These are phyloP conservation scores for Stenchaetothrips biformis DNA, from an alignment of 2,888 invertebrate species.

Conservation along the genomic window DNA sequence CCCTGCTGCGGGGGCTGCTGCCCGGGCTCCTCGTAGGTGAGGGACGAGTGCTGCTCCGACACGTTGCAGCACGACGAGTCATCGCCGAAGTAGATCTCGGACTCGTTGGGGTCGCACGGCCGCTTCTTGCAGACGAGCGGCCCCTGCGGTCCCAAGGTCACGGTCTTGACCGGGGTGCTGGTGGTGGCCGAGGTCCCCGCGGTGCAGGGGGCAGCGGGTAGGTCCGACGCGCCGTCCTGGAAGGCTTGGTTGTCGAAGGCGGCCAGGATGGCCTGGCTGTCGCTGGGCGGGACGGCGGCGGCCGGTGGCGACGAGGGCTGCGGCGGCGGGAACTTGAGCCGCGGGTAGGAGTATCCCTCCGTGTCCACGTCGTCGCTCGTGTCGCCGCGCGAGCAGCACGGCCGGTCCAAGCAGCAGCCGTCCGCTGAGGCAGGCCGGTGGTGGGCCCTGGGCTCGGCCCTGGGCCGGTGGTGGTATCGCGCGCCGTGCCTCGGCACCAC, in stretches of 20 bases:
- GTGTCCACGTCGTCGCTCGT: conserved; percentile 17
- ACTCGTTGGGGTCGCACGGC: conserved; percentile 61
- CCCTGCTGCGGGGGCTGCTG: conserved; percentile 29
- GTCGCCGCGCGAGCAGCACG: conserved; percentile 10
- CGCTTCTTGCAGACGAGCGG: conserved; percentile 41
- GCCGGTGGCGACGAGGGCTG: conserved; percentile 43
- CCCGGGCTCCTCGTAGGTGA: conserved; percentile 54
- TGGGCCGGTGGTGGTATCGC: background rate
- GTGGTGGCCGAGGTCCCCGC: background rate
- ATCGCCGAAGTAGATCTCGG: conserved; percentile 81
- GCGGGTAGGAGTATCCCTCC: conserved; percentile 11
- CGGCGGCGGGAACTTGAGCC: conserved; percentile 12
- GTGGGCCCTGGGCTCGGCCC: background rate
- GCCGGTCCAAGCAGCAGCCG: background rate
- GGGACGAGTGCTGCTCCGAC: conserved; percentile 56
- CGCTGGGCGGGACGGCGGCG: conserved; percentile 46
- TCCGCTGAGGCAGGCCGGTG: background rate
- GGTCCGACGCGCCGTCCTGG: conserved; percentile 25
- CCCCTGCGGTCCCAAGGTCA: conserved; percentile 39
- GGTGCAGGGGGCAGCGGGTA: background rate
- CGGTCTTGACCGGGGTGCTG: conserved; percentile 43
- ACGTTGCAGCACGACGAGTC: conserved; percentile 74
- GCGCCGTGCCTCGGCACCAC: background rate
- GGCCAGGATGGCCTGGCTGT: conserved; percentile 45
- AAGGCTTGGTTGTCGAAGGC: conserved; percentile 28